Base-by-base conservation (phyloP, 1,140 invertebrate genomes). In the Ptiloglossa arizonensis region DNA sequence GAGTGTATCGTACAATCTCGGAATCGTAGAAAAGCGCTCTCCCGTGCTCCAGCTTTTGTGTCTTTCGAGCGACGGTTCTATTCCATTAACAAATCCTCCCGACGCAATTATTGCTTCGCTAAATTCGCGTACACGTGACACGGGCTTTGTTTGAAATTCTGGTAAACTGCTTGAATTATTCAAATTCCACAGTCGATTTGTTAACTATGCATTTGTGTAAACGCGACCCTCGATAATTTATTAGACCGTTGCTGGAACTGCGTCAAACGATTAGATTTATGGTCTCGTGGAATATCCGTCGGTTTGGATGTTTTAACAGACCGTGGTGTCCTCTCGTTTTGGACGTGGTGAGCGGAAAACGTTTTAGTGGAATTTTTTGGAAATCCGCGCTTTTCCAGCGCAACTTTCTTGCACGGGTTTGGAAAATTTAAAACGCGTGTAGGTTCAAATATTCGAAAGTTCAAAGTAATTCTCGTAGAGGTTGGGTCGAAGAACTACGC, bases 71-170 rank as follows among this genome's bases (percentile, higher is more conserved):
- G 57, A 56, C 68, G 38, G 35, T 54, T 54, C 75, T 77, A 71
- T 71, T 77, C 67, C 27, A 71, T 77, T 77, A 70, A 70, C 75
- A 60, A 70, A 71, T 77, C 46, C 59, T 63, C 56, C 68, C 56
- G 46, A 48, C 35, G 56, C 56, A 63, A 77, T 77, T 71, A 77
- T 77, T 77, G 75, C 57, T 77, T 48, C 67, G 68, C 57, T 77
- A 70, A 70, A 77, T 71, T 77, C 38, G 19, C 17, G 66, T n/a
- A 62, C 57, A 19, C 56, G 57, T 62, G 75, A 46, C 75, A 54
- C 46, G 5, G 19, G 75, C 56, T 77, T 77, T 77, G 67, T 71
- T 60, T 70, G 75, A 77, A 71, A 70, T 54, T 70, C 75, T 54
- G 17, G 48, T 29, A 22, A 77, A 71, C 57, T 71, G 68, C 57